These are phyloP conservation scores for Diorhabda sublineata DNA, from an alignment of 1,140 invertebrate species.

Conservation along the genomic window DNA sequence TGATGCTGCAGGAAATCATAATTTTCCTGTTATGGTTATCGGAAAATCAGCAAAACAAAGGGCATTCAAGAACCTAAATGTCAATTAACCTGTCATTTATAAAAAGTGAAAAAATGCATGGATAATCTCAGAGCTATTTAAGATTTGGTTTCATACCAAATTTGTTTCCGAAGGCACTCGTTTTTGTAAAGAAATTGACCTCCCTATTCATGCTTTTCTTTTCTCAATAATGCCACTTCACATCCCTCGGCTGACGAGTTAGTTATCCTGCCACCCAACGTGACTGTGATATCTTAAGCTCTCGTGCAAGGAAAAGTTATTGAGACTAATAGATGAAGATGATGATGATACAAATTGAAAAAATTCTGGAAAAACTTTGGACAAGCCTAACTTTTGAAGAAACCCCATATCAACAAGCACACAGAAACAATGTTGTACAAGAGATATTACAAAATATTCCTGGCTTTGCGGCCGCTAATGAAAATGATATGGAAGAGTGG, in stretches of 20 bases:
- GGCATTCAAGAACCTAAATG: constrained; percentile 22
- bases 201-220: not conserved
- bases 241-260: not conserved
- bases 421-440: not conserved
- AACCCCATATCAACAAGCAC: not conserved
- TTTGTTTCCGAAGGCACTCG: constrained; percentile 1
- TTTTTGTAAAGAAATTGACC: not conserved
- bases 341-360: not conserved
- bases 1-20: constrained; percentile 42
- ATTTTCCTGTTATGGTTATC: constrained; percentile 37
- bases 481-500: not conserved
- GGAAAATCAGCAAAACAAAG: constrained; percentile 21
- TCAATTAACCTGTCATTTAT: constrained; percentile 5
- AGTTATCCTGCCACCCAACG: constrained; percentile 46
- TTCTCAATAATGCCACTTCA: not conserved
- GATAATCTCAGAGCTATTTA: not conserved
- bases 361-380: constrained; percentile 1
- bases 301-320: not conserved
- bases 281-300: constrained; percentile 33
- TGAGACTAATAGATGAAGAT: constrained; percentile 11
- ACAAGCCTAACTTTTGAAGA: constrained; percentile 3
- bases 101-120: constrained; percentile 9
- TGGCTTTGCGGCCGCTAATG: not conserved
- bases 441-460: not conserved
- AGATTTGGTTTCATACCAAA: too few species aligned